Conservation (phyloP, 1,140 invertebrate species). For the Trichoplusia ni region DNA sequence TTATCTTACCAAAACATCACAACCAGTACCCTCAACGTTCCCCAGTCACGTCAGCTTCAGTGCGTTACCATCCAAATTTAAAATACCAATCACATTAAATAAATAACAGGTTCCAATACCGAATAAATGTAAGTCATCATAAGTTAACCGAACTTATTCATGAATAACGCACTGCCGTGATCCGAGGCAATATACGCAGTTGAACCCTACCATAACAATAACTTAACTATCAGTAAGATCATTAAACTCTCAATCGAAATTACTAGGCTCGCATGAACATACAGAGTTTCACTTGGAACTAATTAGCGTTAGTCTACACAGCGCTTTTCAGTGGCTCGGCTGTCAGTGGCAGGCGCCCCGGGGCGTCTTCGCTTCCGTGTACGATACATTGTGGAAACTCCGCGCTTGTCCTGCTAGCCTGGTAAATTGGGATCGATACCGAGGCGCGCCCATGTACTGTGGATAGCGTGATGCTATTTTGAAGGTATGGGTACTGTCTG, state of each 20-base stretch:
- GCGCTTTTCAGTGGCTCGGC: conserved; percentile 30
- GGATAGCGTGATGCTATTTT: conserved; percentile 30
- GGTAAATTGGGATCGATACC: conserved; percentile 30
- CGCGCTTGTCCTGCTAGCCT: conserved; percentile 31
- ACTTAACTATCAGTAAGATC: conserved; percentile 22
- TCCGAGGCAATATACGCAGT: not conserved
- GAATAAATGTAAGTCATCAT: not conserved
- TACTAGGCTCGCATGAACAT: conserved; percentile 38
- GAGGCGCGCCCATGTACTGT: conserved; percentile 28
- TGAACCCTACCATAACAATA: not conserved
- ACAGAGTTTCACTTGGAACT: conserved; percentile 36
- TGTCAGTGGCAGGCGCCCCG: conserved; percentile 37
- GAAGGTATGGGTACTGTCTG: not conserved
- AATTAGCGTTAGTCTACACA: conserved; percentile 42
- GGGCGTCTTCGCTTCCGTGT: conserved; percentile 33
- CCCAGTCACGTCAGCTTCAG: not conserved
- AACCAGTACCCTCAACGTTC: too few relatives aligned
- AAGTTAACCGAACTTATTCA: not conserved
- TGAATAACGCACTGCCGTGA: conserved; percentile 15
- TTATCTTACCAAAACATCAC: too few relatives aligned
- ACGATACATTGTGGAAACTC: conserved; percentile 30
- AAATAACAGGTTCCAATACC: conserved; percentile 12
- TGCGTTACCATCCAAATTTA: conserved; percentile 11
- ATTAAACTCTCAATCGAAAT: conserved; percentile 34
- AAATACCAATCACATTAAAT: conserved; percentile 19